Evolutionary conservation across 1,140 invertebrate species (phyloP).

Genomic region (Tetramorium parvispinum): DNA sequence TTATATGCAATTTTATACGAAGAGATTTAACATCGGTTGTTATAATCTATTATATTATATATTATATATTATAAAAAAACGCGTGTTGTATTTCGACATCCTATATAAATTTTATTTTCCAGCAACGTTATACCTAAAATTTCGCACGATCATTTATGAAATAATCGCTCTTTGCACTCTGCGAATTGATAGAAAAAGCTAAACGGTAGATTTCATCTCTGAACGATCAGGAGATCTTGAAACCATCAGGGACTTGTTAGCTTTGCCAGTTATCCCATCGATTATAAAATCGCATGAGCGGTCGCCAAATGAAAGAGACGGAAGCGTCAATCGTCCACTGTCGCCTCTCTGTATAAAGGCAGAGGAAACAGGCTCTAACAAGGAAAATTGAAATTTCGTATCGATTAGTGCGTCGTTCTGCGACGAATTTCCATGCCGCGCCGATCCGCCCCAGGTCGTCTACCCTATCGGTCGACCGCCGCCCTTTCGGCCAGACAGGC

Average conservation of each 20-base stretch:
- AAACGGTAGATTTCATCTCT: background rate
- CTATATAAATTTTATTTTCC: background rate
- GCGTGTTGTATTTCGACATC: background rate
- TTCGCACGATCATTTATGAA: background rate
- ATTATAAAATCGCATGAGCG: constrained; percentile 32
- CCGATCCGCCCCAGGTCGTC: constrained; percentile 48
- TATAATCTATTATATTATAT: background rate
- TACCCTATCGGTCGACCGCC: constrained; percentile 58
- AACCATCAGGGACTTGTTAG: constrained; percentile 29
- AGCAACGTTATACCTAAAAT: background rate
- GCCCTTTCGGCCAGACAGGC: constrained; percentile 40
- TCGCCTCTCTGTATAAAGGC: background rate
- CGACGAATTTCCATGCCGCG: constrained; percentile 56
- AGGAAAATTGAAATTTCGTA: constrained; percentile 75
- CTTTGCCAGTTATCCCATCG: background rate
- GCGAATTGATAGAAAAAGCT: background rate
- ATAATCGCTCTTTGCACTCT: constrained; percentile 8
- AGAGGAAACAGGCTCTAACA: constrained; percentile 6
- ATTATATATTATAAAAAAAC: too few relatives aligned
- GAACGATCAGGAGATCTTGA: background rate
- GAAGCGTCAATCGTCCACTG: constrained; percentile 35
- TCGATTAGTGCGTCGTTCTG: constrained; percentile 66
- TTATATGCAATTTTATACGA: background rate
- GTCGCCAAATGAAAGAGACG: constrained; percentile 29
- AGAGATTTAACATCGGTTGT: background rate